Evolutionary conservation across 2,113 vertebrate species (phyloP), one percentile per base, ranked within the genome.

Genomic region (Oceanodroma tethys): DNA sequence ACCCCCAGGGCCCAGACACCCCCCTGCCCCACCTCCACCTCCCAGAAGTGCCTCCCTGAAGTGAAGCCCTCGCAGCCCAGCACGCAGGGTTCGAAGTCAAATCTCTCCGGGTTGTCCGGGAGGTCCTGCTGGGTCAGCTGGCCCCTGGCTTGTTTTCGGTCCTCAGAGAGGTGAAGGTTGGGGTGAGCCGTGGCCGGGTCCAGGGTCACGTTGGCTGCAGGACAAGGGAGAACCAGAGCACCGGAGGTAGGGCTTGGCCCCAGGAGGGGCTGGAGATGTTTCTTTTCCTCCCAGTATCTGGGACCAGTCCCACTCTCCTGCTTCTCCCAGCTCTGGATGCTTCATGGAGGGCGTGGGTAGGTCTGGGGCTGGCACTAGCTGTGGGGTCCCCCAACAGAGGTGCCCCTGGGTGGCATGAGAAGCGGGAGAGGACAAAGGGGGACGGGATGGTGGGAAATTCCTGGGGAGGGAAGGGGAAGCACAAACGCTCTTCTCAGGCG

Each of bases 11-110:
- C 98, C 98, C 98, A 99, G 16, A 98, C 98, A 0, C 97, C 97
- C 76, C 98, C 98, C 27, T 96, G 97, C 11, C 98, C 98, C 34
- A 99, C 98, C 45, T 98, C 98, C 92, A 99, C 97, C 63, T 98
- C 98, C 98, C 98, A 99, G 75, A 98, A 98, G 80, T 95, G 97
- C 38, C 98, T 97, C 34, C 98, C 98, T 1, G 95, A 67, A 90
- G 72, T 38, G 65, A 98, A 97, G 75, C 96, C 94, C 8, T 98
- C 97, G n/a, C 97, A 97, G 29, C 94, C 98, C 96, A 99, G 70
- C 53, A 98, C 97, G 20, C 98, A 98, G 38, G 97, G 96, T 56
- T 98, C 97, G 1, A 96, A 96, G 74, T 98, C 96, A 22, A 98
- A 98, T 21, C 97, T 93, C 63, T 96, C 95, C 2, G 98, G 98